Percentiles rank a stretch among this genome's conserved stretches.
These are phyloP conservation scores for Agrilus mali DNA, from an alignment of 2,888 invertebrate species.

Conservation along the genomic window DNA sequence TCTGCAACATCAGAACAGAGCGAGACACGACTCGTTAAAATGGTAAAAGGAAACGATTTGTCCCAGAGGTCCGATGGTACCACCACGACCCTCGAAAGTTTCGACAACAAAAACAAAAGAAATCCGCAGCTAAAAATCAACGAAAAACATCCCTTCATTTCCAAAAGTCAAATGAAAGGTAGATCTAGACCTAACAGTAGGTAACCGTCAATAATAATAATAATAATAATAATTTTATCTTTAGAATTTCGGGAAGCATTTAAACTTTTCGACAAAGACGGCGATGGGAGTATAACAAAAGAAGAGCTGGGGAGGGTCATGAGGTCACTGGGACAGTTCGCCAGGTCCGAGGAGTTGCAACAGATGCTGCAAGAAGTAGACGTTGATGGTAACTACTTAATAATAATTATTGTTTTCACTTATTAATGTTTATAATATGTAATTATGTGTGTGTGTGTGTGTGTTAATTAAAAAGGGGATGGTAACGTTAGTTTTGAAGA, in stretches of 20 bases:
- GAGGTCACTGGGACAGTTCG: conserved; percentile 78
- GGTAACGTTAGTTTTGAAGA: conserved; percentile 83
- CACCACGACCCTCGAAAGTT: no score
- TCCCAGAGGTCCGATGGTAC: no score
- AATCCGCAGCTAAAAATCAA: no score
- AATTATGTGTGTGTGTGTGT: not conserved
- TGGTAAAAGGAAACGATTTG: no score
- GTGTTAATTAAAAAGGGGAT: conserved; percentile 54
- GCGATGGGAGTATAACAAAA: conserved; percentile 78
- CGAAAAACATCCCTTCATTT: conserved; percentile 33
- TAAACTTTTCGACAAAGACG: conserved; percentile 77
- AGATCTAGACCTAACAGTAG: no score
- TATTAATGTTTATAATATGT: not conserved
- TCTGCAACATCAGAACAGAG: no score
- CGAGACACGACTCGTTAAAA: no score
- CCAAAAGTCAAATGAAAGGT: conserved; percentile 77
- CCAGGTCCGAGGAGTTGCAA: conserved; percentile 71
- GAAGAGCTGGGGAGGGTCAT: conserved; percentile 77
- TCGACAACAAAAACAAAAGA: no score
- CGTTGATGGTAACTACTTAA: conserved; percentile 23
- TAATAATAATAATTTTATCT: conserved; percentile 10
- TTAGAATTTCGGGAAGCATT: conserved; percentile 77
- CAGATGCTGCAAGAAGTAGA: conserved; percentile 70
- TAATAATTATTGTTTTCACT: not conserved
- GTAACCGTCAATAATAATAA: no score